Conservation (phyloP, 1,140 invertebrate genomes). For the Cepaea nemoralis region DNA sequence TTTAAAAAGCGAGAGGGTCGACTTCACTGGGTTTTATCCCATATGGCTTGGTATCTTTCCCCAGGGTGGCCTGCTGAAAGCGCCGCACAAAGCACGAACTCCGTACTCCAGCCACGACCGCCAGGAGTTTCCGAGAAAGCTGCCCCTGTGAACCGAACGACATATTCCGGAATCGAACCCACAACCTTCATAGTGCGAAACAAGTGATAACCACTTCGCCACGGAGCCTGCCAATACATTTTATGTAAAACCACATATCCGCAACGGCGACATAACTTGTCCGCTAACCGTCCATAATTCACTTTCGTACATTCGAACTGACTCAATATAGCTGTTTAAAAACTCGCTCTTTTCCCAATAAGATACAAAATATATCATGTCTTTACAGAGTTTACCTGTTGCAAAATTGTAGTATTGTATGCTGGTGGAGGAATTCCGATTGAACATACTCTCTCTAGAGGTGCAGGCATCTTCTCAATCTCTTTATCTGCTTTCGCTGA, state of each 20-base stretch:
- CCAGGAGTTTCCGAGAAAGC: too few relatives aligned
- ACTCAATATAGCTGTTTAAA: not conserved
- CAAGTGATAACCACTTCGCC: too few relatives aligned
- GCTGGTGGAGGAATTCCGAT: slow-evolving; percentile 21
- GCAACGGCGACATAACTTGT: not conserved
- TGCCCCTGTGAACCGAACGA: too few relatives aligned
- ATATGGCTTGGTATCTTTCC: too few relatives aligned
- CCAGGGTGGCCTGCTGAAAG: too few relatives aligned
- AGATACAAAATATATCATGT: not conserved
- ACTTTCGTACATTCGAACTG: not conserved
- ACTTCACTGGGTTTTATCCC: too few relatives aligned
- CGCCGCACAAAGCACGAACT: too few relatives aligned
- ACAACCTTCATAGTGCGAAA: too few relatives aligned
- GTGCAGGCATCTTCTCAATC: not conserved
- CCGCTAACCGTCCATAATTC: not conserved
- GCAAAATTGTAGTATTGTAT: not conserved
- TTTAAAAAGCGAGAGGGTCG: too few relatives aligned
- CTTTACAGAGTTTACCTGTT: slow-evolving; percentile 2
- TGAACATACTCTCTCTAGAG: not conserved
- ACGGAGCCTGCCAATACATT: not conserved
- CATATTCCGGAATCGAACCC: too few relatives aligned
- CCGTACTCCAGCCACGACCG: too few relatives aligned
- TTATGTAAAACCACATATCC: not conserved
- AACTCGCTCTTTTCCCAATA: not conserved
- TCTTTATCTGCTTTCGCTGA: not conserved